phyloP scores from a whole-genome alignment of 2,888 invertebrate species.

The Conus canariensis region DNA sequence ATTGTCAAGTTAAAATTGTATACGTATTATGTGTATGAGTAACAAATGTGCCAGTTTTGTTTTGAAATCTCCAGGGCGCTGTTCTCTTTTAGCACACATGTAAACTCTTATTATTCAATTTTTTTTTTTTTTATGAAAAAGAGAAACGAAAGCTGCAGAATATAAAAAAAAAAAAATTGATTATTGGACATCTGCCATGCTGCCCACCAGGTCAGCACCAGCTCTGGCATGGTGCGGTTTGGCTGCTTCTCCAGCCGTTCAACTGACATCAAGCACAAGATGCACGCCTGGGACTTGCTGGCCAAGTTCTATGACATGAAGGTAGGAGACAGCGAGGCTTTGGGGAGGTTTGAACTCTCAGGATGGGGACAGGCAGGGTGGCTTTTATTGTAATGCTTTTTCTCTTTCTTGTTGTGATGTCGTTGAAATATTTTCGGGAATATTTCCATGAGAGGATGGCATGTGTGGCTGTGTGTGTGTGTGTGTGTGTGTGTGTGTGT shows the following conservation, averaged over 20 bases:
- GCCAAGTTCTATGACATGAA: constrained; percentile 96
- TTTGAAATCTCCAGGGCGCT: no score
- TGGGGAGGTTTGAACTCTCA: no score
- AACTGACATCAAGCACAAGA: constrained; percentile 80
- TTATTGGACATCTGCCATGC: background rate
- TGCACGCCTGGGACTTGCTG: constrained; percentile 98
- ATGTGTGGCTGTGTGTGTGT: background rate
- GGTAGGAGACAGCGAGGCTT: constrained; percentile 64
- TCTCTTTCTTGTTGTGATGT: background rate
- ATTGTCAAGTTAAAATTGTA: no score
- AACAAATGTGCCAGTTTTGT: no score
- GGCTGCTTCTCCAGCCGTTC: constrained; percentile 75
- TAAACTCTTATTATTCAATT: no score
- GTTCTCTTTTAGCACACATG: no score
- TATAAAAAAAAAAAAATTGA: no score
- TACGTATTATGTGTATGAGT: no score
- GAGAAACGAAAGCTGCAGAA: no score
- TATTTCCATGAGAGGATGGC: background rate
- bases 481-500: background rate
- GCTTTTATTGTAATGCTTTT: background rate
- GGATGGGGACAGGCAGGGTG: background rate
- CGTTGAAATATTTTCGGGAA: background rate
- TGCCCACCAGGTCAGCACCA: constrained; percentile 80
- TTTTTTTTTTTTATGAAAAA: no score
- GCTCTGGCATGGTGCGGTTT: constrained; percentile 88